phyloP scores from a whole-genome alignment of 1,140 invertebrate species.

The Euwallacea fornicatus region DNA sequence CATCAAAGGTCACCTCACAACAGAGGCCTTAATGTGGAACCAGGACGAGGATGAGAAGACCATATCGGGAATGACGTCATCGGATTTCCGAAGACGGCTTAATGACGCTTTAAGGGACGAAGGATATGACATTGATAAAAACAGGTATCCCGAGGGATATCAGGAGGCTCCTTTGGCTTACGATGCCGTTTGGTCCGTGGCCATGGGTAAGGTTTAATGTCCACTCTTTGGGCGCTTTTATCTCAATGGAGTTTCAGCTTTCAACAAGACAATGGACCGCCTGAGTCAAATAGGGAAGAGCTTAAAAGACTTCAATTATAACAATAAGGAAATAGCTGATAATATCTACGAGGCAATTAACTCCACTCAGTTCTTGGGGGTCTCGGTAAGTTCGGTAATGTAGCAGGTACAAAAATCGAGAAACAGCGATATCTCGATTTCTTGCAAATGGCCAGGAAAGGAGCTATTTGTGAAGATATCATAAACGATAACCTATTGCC shows the following conservation, averaged over 20 bases:
- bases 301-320: conserved; percentile 97
- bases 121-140: conserved; percentile 80
- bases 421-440: neutral
- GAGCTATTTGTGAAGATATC: conserved; percentile 8
- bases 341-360: conserved; percentile 97
- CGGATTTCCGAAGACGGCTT: conserved; percentile 74
- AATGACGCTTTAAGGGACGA: conserved; percentile 76
- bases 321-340: conserved; percentile 90
- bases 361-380: conserved; percentile 94
- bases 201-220: conserved; percentile 66
- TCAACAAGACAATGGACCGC: conserved; percentile 94
- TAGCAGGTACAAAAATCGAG: neutral
- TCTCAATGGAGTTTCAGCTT: conserved; percentile 61
- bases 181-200: conserved; percentile 98
- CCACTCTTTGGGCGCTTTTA: conserved; percentile 4
- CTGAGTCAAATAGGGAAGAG: conserved; percentile 75
- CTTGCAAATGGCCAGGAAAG: neutral
- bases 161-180: conserved; percentile 98
- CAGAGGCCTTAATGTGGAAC: conserved; percentile 98
- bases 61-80: conserved; percentile 88
- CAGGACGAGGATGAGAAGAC: conserved; percentile 86
- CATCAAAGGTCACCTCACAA: conserved; percentile 83
- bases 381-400: conserved; percentile 76
- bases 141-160: conserved; percentile 89
- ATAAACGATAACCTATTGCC: conserved; percentile 10